Evolutionary conservation across 1,140 invertebrate genomes (phyloP), one percentile per base, ranked within the genome.

Genomic region (Streblospio benedicti): DNA sequence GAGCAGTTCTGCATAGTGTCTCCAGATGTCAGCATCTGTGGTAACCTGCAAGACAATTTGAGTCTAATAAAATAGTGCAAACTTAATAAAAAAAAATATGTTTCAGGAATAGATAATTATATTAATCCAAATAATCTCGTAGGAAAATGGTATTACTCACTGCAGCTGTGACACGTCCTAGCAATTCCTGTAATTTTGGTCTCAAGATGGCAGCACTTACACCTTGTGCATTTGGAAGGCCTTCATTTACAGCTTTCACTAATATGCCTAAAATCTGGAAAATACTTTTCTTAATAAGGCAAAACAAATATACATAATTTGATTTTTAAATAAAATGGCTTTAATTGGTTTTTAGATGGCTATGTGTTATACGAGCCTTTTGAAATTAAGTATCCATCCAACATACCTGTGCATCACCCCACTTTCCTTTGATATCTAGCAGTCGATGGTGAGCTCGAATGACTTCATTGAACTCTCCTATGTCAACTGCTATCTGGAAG

Each of bases 361-460:
- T 3, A 20, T 20, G 4, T 1, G 41, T 4, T n/a, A 20, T 43
- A 23, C 2, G 2, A 23, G 43, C 18, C 2, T n/a, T n/a, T n/a
- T n/a, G n/a, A n/a, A n/a, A n/a, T n/a, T 9, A 58, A 58, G 25
- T 14, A 43, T 45, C 5, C 18, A 1, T 23, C 27, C 14, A 4
- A 56, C 57, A 30, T 57, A 78, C 76, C 73, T 90, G 83, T 1
- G 85, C 68, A 73, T 96, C 92, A 1, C 87, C 73, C 72, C 87
- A 89, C 64, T 87, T 86, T 18, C 72, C 84, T 79, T 89, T 91
- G 1, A 97, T 74, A 69, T 96, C 91, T 16, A 94, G 74, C 27
- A 85, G 75, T 27, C 90, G 82, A 75, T 93, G 87, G 69, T 90
- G 91, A 0, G 90, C 86, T 59, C 83, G 81, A 50, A 97, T 85